Evolutionary conservation across 2,888 invertebrate genomes (phyloP).

Genomic region (Cabera pusaria): DNA sequence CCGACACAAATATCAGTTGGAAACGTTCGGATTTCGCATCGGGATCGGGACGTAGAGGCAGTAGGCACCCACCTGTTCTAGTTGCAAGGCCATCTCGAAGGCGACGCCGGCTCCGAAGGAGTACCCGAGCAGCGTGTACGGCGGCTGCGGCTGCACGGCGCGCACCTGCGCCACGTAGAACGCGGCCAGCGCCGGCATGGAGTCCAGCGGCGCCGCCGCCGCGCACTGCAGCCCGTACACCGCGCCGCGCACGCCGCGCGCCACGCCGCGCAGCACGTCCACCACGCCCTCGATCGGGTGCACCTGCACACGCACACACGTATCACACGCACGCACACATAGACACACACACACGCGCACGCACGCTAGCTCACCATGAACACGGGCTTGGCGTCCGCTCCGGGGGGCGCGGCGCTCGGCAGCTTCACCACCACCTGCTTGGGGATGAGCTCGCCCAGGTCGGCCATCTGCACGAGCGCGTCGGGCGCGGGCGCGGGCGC

Average conservation of each 20-base stretch:
- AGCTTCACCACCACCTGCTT: constrained; percentile 87
- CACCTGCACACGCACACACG: constrained; percentile 71
- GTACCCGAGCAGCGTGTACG: constrained; percentile 96
- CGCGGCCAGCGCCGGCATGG: constrained; percentile 88
- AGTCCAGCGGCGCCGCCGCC: constrained; percentile 87
- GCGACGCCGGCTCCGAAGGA: constrained; percentile 98
- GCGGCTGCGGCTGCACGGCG: constrained; percentile 89
- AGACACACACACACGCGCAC: not conserved
- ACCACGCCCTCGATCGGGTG: constrained; percentile 96
- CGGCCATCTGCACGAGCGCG: constrained; percentile 73
- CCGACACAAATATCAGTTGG: no score
- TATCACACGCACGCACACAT: constrained; percentile 84
- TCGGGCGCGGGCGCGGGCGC: constrained; percentile 58
- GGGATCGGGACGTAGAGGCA: no score
- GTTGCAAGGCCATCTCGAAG: constrained; percentile 95
- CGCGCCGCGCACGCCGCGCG: constrained; percentile 87
- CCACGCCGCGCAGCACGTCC: constrained; percentile 87
- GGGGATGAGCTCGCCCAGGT: constrained; percentile 87
- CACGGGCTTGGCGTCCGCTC: constrained; percentile 73
- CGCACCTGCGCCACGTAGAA: constrained; percentile 90
- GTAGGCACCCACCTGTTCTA: constrained; percentile 87
- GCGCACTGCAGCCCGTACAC: constrained; percentile 97
- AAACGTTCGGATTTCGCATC: no score
- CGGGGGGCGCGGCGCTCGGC: constrained; percentile 76
- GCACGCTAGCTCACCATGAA: constrained; percentile 77